These are phyloP conservation scores for Crotalus horridus DNA, from an alignment of 2,113 vertebrate genomes.

Conservation along the genomic window DNA sequence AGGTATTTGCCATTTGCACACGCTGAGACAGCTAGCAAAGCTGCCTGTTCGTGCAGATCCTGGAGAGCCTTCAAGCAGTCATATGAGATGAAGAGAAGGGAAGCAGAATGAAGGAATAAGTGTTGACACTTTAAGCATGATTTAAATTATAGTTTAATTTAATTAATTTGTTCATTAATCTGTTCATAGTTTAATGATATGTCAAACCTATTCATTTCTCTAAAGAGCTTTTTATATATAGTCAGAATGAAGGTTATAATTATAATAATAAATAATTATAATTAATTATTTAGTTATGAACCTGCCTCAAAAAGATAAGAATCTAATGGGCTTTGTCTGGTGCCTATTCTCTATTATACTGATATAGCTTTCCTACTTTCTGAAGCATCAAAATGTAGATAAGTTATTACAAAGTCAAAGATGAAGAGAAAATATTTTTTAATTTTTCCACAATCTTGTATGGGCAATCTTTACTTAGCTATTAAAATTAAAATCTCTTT, in stretches of 20 bases:
- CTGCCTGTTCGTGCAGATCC: not conserved
- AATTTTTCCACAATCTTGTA: not conserved
- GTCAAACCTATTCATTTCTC: not conserved
- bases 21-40: not conserved
- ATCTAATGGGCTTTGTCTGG: not conserved
- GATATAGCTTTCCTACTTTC: not conserved
- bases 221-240: not conserved
- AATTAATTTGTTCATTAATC: not conserved
- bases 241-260: not conserved
- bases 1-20: not conserved
- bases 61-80: not conserved
- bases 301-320: not conserved
- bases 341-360: not conserved
- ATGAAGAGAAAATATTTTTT: no score
- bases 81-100: not conserved
- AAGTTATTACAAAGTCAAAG: not conserved
- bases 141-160: not conserved
- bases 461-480: not conserved
- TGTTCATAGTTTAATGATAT: not conserved
- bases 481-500: not conserved
- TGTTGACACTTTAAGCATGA: not conserved
- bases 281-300: not conserved
- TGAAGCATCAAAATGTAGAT: not conserved
- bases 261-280: no score
- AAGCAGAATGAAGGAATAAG: not conserved